Evolutionary conservation across 1,140 invertebrate species (phyloP), one percentile per base, ranked within the genome.

Genomic region (Archegozetes longisetosus): DNA sequence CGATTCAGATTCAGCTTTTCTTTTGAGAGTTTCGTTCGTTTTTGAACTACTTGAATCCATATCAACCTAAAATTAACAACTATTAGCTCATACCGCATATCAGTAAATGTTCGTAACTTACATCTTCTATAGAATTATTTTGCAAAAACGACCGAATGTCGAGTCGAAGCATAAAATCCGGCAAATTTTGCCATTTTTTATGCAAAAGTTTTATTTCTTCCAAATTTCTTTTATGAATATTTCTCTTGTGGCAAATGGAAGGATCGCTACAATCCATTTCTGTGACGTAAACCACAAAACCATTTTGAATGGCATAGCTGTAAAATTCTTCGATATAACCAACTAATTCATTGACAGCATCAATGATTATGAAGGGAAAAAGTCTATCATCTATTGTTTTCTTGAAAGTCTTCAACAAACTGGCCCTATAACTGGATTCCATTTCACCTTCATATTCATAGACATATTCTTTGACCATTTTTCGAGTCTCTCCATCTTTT

Each of bases 321-420:
- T 85, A 86, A 75, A 94, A 85, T 68, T 93, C 86, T 64, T 86
- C 84, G 70, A 90, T 91, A 61, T 77, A 69, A 25, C 66, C 65
- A 4, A 87, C 76, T 67, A 84, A 84, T 63, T 90, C 83, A 70
- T 90, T 88, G 3, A 86, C 79, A 67, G 84, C 84, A 73, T 95
- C 91, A 23, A 91, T 80, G 70, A 97, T 88, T 60, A 96, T 84
- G 70, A 96, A 94, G 54, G 84, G 80, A 70, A 94, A 94, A 69
- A 87, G 91, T 26, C 88, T 86, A 73, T 93, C 88, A 40, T 82
- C 84, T 6, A 95, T 78, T 24, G 85, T 91, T 73, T 92, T 90
- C 68, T 88, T 92, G 68, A 93, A 93, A 20, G 88, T 84, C 75
- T 92, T 92, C 28, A 86, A 75, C 29, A 97, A 75, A 53, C 86